Percentiles rank a stretch among this genome's conserved stretches.
Evolutionary conservation across 2,797 vertebrate genomes (phyloP).

Genomic region (Spea hammondii): DNA sequence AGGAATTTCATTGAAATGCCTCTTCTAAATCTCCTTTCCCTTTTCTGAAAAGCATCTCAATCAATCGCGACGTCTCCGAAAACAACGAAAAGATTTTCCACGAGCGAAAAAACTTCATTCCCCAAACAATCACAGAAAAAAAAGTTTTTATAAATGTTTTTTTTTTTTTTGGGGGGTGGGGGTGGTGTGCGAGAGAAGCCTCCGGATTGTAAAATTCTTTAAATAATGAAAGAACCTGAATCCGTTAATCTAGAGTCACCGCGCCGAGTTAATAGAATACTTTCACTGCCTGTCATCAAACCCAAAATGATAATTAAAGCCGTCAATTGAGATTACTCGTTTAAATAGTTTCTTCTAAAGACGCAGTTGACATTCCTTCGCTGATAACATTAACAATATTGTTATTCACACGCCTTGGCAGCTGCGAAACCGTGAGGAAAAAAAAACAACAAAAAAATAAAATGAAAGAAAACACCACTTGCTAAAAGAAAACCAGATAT

Average conservation of each 20-base stretch:
- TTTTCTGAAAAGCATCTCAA: too few species aligned
- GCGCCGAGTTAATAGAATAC: constrained; percentile 26
- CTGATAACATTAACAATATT: constrained; percentile 28
- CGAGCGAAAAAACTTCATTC: too few species aligned
- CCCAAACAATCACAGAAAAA: too few species aligned
- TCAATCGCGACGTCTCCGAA: too few species aligned
- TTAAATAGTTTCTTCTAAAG: constrained; percentile 14
- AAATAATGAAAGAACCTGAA: constrained; percentile 12
- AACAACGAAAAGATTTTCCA: too few species aligned
- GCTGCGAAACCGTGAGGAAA: neutral
- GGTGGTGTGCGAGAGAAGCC: neutral
- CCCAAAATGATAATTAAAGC: constrained; percentile 31
- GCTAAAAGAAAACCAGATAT: too few species aligned
- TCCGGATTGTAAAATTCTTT: neutral
- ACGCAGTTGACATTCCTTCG: constrained; percentile 7
- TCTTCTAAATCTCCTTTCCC: too few species aligned
- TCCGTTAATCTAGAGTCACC: constrained; percentile 23
- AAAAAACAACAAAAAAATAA: too few species aligned
- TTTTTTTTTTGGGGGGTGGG: too few species aligned
- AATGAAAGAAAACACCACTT: too few species aligned
- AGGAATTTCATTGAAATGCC: too few species aligned
- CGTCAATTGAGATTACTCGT: constrained; percentile 25
- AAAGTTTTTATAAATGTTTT: too few species aligned
- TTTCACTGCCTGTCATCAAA: constrained; percentile 29
- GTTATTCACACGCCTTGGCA: constrained; percentile 9